phyloP scores from a whole-genome alignment of 2,888 invertebrate genomes.

The Tipula unca region DNA sequence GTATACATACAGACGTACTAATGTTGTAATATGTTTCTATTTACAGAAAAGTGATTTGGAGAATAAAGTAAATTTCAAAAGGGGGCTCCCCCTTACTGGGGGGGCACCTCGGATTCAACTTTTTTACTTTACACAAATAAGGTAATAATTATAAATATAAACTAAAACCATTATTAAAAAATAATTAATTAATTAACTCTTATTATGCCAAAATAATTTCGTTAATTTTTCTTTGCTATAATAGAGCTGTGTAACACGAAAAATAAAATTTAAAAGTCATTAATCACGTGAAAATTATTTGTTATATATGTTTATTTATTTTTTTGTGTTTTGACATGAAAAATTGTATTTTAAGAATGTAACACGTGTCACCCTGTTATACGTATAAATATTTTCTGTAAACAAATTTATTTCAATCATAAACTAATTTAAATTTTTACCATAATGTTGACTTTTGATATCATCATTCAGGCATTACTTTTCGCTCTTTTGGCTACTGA shows the following conservation, averaged over 20 bases:
- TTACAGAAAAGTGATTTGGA: neutral
- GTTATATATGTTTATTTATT: neutral
- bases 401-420: neutral
- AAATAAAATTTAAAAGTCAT: neutral
- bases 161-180: neutral
- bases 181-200: neutral
- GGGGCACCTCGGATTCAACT: neutral
- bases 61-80: neutral
- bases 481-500: neutral
- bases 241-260: neutral
- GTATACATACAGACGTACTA: too few relatives aligned
- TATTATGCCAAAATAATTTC: neutral
- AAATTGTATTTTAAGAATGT: neutral
- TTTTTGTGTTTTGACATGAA: neutral
- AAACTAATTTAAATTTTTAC: neutral
- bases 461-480: neutral
- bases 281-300: neutral
- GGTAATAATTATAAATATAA: neutral
- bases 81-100: neutral
- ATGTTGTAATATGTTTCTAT: neutral
- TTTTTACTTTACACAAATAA: neutral
- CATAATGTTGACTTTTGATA: neutral
- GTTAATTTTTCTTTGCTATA: neutral
- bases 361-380: neutral
- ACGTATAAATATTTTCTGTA: neutral